Evolutionary conservation across 2,888 invertebrate species (phyloP).

Genomic region (Ypsolopha sequella): DNA sequence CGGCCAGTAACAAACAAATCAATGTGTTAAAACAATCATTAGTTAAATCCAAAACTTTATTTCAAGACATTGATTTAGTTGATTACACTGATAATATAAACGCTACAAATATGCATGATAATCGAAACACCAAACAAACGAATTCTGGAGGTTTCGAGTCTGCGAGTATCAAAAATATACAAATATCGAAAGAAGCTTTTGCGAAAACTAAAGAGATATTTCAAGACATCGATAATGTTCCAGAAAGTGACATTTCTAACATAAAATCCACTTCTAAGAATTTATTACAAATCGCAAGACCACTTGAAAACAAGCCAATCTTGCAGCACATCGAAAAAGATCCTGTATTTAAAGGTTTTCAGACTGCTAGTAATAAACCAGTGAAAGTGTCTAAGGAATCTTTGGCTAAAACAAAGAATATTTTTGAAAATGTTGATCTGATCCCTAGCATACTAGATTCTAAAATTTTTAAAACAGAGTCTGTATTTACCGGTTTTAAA

Average conservation of each 20-base stretch:
- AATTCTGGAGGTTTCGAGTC: constrained; percentile 22
- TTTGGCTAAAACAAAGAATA: constrained; percentile 25
- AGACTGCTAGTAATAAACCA: constrained; percentile 23
- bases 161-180: constrained; percentile 29
- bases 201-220: constrained; percentile 20
- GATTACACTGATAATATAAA: constrained; percentile 17
- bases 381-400: constrained; percentile 25
- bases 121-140: too few relatives aligned
- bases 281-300: constrained; percentile 40
- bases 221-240: constrained; percentile 9
- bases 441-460: too few relatives aligned
- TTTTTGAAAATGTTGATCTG: constrained; percentile 27
- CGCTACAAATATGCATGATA: not conserved
- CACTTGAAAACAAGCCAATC: constrained; percentile 32
- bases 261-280: constrained; percentile 11
- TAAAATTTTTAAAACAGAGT: not conserved
- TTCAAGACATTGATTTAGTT: constrained; percentile 3
- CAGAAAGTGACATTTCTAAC: not conserved
- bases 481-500: constrained; percentile 16
- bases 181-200: constrained; percentile 20
- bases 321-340: constrained; percentile 18
- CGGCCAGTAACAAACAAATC: constrained; percentile 10
- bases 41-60: constrained; percentile 8
- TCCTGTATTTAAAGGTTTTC: constrained; percentile 17
- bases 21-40: constrained; percentile 7